Base-by-base conservation (phyloP, 2,888 invertebrate genomes). In the Acleris literana region DNA sequence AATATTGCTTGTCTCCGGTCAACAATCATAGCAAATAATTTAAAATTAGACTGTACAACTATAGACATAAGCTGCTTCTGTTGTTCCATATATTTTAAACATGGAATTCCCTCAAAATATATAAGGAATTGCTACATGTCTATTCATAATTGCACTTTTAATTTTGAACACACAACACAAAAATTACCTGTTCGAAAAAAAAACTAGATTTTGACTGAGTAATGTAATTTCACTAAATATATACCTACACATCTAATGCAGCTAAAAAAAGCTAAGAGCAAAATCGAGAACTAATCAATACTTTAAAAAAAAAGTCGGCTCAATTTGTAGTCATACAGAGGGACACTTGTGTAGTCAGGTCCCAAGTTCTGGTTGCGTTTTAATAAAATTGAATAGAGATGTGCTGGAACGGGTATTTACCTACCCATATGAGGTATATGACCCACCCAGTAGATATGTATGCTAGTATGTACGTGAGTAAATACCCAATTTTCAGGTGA, bases 121-220 rank as follows among this genome's bases (percentile, higher is more conserved):
- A 73, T 71, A 75, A 59, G 51, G 56, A 55, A 59, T 55, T 64
- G 33, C 60, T 51, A 56, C 51, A 39, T 74, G 74, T 77, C 75
- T 69, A 75, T 66, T 71, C 79, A 80, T 84, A 84, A 87, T 84
- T 84, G 86, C 90, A 88, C 88, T 87, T 88, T 85, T 80, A 83
- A 84, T 81, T 75, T 71, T 20, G 63, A 16, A 46, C 6, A 46
- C 17, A 1, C 5, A 44, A 44, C 2, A 13, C 13, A 13, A 46
- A 17, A 7, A 44, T 44, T n/a, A 44, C n/a, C 33, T 33, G 9
- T 9, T 33, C 29, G 29, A 7, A 29, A 33, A 33, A 33, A 2
- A 33, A 33, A 33, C 2, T 11, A 39, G 33, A 54, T 29, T 16
- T 18, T 54, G 17, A 53, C 5, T 9, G 33, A 11, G 39, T 54